phyloP scores from a whole-genome alignment of 2,113 vertebrate genomes.

The Aegotheles bennettii region DNA sequence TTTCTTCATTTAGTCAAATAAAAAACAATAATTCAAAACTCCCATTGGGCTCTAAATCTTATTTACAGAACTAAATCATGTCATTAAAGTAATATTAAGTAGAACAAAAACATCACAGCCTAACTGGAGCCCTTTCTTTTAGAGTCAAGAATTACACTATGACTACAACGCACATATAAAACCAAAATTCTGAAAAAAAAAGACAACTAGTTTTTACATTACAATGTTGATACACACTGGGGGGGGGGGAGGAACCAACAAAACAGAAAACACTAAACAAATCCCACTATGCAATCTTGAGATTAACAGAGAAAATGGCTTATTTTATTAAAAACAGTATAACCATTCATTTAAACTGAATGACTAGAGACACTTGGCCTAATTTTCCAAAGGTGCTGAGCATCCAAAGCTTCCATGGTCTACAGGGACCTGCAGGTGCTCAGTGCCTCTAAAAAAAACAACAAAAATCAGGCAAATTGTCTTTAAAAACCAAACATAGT shows the following conservation, averaged over 20 bases:
- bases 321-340: slow-evolving; percentile 92
- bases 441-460: slow-evolving; percentile 59
- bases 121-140: slow-evolving; percentile 71
- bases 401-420: slow-evolving; percentile 1
- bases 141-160: slow-evolving; percentile 53
- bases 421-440: slow-evolving; percentile 23
- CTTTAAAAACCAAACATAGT: slow-evolving; percentile 88
- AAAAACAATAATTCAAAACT: slow-evolving; percentile 56
- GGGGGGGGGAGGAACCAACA: neutral
- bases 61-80: slow-evolving; percentile 63
- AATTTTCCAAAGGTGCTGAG: slow-evolving; percentile 66
- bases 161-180: slow-evolving; percentile 55
- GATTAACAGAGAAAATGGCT: slow-evolving; percentile 79
- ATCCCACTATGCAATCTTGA: slow-evolving; percentile 67
- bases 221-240: slow-evolving; percentile 46
- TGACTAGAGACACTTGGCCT: slow-evolving; percentile 84
- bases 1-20: slow-evolving; percentile 70
- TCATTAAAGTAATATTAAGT: slow-evolving; percentile 54
- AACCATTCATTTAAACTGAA: slow-evolving; percentile 93
- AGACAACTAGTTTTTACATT: slow-evolving; percentile 55
- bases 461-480: slow-evolving; percentile 72
- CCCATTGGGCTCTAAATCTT: slow-evolving; percentile 63
- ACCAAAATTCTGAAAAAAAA: slow-evolving; percentile 45
- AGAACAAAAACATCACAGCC: slow-evolving; percentile 60
- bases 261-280: slow-evolving; percentile 66